Base-by-base conservation (phyloP, 1,140 invertebrate species). In the Physella acuta region DNA sequence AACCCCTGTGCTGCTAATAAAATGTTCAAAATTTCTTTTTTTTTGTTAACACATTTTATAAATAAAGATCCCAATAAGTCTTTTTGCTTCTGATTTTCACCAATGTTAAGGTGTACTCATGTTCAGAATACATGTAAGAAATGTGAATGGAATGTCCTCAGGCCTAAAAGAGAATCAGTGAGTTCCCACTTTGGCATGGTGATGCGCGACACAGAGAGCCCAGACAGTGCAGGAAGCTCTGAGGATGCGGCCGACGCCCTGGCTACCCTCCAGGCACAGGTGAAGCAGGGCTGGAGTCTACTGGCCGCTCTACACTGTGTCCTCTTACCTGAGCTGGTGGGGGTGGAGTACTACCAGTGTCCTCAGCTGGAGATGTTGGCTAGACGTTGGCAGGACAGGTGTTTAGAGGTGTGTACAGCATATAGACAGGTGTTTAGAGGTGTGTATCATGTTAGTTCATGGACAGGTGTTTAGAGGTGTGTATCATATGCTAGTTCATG, bases 351-450 rank as follows among this genome's bases (percentile, higher is more conserved):
- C 63, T 98, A 95, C 81, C 94, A 97, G 81, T 88, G 93, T 28
- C 94, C 95, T 0, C 92, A 95, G 84, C 93, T 99, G 0, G 97
- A 99, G 84, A 95, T 98, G 90, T 89, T 99, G 87, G 97, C 96
- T 14, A 89, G 95, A 31, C 88, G 95, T 55, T 99, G 97, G 97
- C 97, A 99, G 84, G 97, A 99, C 87, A 92, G 97, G 72, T 99
- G 97, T 85, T 88, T 99, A 8, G 97, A 99, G 87, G 94, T 95
- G 44, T 70, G 71, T n/a, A n/a, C n/a, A n/a, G n/a, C n/a, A n/a
- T n/a, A n/a, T n/a, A n/a, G n/a, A n/a, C n/a, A n/a, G n/a, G n/a
- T n/a, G n/a, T n/a, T n/a, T n/a, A n/a, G n/a, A n/a, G n/a, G n/a
- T n/a, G n/a, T n/a, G n/a, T n/a, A n/a, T n/a, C n/a, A n/a, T n/a